A percentile compares a stretch with the other conserved stretches of the same genome.
phyloP scores from a whole-genome alignment of 2,888 invertebrate genomes.

The Aporophyla lueneburgensis region DNA sequence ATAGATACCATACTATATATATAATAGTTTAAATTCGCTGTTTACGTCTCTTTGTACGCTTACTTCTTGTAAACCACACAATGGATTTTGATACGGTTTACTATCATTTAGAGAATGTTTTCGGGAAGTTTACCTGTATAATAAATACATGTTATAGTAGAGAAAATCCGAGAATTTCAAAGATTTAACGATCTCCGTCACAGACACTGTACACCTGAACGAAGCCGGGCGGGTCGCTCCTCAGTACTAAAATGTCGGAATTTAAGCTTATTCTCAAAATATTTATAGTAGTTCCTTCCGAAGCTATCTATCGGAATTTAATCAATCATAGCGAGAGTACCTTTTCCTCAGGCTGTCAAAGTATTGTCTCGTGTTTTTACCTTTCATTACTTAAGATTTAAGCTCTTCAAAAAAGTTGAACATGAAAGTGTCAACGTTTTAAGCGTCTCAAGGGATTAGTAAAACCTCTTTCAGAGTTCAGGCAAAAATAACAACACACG shows the following conservation, averaged over 20 bases:
- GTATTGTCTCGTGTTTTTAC: background rate
- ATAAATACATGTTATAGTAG: no score
- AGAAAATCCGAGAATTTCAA: no score
- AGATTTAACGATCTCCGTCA: no score
- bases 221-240: no score
- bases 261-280: background rate
- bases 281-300: background rate
- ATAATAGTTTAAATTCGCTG: no score
- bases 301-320: background rate
- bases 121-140: no score
- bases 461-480: conserved; percentile 21
- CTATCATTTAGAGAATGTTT: no score
- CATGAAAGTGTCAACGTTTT: conserved; percentile 24
- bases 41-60: no score
- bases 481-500: conserved; percentile 46
- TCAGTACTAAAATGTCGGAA: background rate
- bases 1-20: background rate
- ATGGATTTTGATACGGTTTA: no score
- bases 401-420: conserved; percentile 22
- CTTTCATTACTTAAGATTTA: conserved; percentile 3
- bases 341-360: background rate
- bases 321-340: background rate
- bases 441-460: conserved; percentile 31
- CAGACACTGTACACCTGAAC: no score
- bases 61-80: no score